These are phyloP conservation scores for Gracilinanus agilis DNA, from an alignment of 2,113 vertebrate genomes.

Conservation along the genomic window DNA sequence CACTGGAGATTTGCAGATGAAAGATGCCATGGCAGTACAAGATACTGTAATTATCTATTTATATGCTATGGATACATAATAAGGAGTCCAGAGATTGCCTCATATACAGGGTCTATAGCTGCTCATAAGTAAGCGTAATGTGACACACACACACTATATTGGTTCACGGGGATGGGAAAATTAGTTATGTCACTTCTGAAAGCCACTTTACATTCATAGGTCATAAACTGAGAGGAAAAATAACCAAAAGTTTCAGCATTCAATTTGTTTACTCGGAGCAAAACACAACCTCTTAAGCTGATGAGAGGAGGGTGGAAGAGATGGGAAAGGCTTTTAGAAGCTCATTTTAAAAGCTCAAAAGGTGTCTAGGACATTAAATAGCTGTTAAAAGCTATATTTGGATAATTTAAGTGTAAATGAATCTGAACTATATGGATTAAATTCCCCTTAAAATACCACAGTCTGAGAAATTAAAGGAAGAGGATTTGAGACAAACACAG, in stretches of 20 bases:
- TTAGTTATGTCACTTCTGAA: conserved; percentile 78
- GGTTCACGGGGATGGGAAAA: conserved; percentile 60
- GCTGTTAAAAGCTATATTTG: conserved; percentile 75
- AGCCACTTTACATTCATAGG: conserved; percentile 77
- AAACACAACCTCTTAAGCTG: conserved; percentile 71
- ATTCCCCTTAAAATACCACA: conserved; percentile 74
- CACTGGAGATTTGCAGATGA: conserved; percentile 70
- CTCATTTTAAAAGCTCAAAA: conserved; percentile 72
- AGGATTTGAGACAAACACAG: conserved; percentile 68
- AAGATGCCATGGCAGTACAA: conserved; percentile 67
- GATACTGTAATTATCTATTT: conserved; percentile 75
- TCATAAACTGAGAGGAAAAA: conserved; percentile 73
- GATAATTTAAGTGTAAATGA: conserved; percentile 80
- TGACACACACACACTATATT: conserved; percentile 58
- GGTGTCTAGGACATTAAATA: conserved; percentile 75
- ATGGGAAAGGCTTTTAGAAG: conserved; percentile 62
- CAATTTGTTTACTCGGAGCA: conserved; percentile 77
- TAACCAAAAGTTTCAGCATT: conserved; percentile 74
- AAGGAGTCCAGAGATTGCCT: conserved; percentile 68
- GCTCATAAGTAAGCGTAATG: conserved; percentile 72
- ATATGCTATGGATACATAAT: conserved; percentile 65
- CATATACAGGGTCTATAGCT: conserved; percentile 56
- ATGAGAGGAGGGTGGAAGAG: conserved; percentile 60
- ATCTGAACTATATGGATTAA: conserved; percentile 71
- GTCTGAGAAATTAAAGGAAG: conserved; percentile 67